phyloP scores from a whole-genome alignment of 2,888 invertebrate genomes.

The Rhagonycha lutea region DNA sequence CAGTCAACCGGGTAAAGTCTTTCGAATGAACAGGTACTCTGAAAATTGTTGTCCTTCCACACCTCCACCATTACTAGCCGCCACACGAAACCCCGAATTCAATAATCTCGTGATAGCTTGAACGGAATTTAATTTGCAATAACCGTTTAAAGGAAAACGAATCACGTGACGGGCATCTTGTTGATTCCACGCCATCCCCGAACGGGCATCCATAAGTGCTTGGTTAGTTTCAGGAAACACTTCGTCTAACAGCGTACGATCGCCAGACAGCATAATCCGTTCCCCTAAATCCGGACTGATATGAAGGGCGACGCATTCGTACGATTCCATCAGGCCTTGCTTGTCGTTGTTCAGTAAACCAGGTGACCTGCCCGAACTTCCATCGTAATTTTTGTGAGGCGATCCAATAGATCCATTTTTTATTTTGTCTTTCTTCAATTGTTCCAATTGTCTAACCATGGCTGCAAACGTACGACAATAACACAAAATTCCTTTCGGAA shows the following conservation, averaged over 20 bases:
- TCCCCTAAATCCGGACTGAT: slow-evolving; percentile 82
- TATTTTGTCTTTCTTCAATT: slow-evolving; percentile 71
- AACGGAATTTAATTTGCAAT: slow-evolving; percentile 87
- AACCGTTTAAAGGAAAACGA: slow-evolving; percentile 84
- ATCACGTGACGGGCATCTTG: slow-evolving; percentile 82
- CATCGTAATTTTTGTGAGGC: slow-evolving; percentile 25
- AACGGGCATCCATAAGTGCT: slow-evolving; percentile 78
- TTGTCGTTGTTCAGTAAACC: slow-evolving; percentile 37
- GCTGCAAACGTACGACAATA: slow-evolving; percentile 57
- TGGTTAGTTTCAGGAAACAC: slow-evolving; percentile 78
- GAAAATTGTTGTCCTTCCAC: slow-evolving; percentile 90
- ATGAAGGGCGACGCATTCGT: slow-evolving; percentile 80
- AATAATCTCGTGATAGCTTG: slow-evolving; percentile 82
- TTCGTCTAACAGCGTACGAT: slow-evolving; percentile 75
- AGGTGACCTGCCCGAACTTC: slow-evolving; percentile 38
- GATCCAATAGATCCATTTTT: slow-evolving; percentile 57
- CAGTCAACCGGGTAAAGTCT: slow-evolving; percentile 50
- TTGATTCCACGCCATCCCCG: slow-evolving; percentile 78
- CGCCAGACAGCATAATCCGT: slow-evolving; percentile 80
- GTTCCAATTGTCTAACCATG: slow-evolving; percentile 74
- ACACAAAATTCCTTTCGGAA: neutral
- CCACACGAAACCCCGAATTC: slow-evolving; percentile 77
- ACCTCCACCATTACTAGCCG: slow-evolving; percentile 84
- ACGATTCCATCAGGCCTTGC: slow-evolving; percentile 55
- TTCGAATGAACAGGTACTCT: slow-evolving; percentile 80